Percentiles rank a stretch among this genome's conserved stretches.
These are phyloP conservation scores for Spialia ferax DNA, from an alignment of 2,888 invertebrate genomes.

Conservation along the genomic window DNA sequence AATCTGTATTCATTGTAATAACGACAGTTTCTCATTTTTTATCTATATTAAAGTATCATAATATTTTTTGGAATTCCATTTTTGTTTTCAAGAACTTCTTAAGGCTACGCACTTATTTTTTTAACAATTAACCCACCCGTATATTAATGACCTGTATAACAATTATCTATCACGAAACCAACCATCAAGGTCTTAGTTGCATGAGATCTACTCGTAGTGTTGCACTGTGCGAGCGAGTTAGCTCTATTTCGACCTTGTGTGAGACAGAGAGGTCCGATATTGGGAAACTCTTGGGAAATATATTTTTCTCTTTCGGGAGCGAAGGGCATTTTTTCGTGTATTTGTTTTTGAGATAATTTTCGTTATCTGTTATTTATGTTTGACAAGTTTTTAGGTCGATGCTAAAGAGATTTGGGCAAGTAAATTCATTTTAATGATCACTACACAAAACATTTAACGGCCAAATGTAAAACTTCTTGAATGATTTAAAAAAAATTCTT, in stretches of 20 bases:
- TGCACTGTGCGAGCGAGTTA: conserved; percentile 80
- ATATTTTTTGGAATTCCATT: not conserved
- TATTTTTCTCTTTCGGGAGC: conserved; percentile 81
- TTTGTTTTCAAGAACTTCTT: conserved; percentile 22
- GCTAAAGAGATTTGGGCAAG: conserved; percentile 59
- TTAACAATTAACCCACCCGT: conserved; percentile 63
- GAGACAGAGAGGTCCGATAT: conserved; percentile 71
- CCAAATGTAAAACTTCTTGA: not conserved
- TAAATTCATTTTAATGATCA: not conserved
- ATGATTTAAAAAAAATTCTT: too few species aligned
- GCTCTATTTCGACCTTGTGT: conserved; percentile 70
- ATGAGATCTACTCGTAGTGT: conserved; percentile 75
- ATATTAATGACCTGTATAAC: conserved; percentile 80
- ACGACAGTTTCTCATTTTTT: conserved; percentile 17
- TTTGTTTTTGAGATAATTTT: conserved; percentile 62
- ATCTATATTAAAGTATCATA: not conserved
- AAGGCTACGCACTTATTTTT: conserved; percentile 47
- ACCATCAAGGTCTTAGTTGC: conserved; percentile 84
- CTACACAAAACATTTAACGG: too few species aligned
- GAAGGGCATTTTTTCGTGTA: conserved; percentile 82
- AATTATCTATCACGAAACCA: conserved; percentile 86
- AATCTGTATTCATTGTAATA: conserved; percentile 2
- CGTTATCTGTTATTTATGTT: conserved; percentile 63
- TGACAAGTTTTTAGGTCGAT: conserved; percentile 70
- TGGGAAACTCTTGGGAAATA: conserved; percentile 85